phyloP scores from a whole-genome alignment of 2,888 invertebrate species.

The Horisme vitalbata region DNA sequence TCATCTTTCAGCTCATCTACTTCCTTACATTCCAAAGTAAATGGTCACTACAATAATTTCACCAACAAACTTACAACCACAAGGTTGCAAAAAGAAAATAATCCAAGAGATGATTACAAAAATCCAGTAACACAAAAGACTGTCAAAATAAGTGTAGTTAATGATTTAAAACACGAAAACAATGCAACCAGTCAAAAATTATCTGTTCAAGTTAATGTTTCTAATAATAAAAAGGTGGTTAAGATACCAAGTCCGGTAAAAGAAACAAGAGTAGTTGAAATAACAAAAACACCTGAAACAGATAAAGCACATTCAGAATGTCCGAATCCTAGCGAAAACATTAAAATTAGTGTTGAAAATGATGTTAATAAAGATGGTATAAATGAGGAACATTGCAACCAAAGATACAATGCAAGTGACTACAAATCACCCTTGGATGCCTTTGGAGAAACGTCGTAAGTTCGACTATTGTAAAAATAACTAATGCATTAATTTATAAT shows the following conservation, averaged over 20 bases:
- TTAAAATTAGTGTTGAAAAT: constrained; percentile 28
- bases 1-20: constrained; percentile 59
- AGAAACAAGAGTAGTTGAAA: constrained; percentile 25
- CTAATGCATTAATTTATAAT: neutral
- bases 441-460: constrained; percentile 61
- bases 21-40: constrained; percentile 60
- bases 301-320: constrained; percentile 6
- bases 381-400: constrained; percentile 17
- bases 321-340: constrained; percentile 3
- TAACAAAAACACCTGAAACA: constrained; percentile 13
- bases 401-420: constrained; percentile 46
- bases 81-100: constrained; percentile 71
- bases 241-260: constrained; percentile 43
- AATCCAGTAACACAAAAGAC: constrained; percentile 46
- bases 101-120: constrained; percentile 55
- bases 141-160: constrained; percentile 56
- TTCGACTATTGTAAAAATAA: constrained; percentile 21
- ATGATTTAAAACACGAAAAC: constrained; percentile 48
- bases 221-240: constrained; percentile 59
- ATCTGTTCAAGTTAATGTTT: constrained; percentile 58
- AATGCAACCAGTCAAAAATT: constrained; percentile 39
- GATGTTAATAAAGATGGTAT: constrained; percentile 21
- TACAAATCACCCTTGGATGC: constrained; percentile 71
- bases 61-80: constrained; percentile 39
- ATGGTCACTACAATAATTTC: constrained; percentile 39